Evolutionary conservation across 2,888 invertebrate genomes (phyloP).

Genomic region (Dryobotodes eremita): DNA sequence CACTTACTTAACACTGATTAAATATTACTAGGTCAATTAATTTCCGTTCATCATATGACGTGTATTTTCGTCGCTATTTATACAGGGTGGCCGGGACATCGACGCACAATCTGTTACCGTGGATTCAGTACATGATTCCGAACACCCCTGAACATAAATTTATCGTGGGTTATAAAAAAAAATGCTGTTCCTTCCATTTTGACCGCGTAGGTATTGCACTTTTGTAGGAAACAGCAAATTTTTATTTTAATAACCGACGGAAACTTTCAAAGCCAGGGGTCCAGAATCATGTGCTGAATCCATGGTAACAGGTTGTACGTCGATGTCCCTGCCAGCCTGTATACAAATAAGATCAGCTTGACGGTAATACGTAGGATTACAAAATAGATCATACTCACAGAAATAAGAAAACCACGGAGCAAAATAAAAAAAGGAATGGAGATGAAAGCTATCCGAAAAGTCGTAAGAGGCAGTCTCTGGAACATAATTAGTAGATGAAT

Average conservation of each 20-base stretch:
- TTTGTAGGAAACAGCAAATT: too few relatives aligned
- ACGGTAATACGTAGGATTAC: constrained; percentile 9
- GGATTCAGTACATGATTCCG: too few relatives aligned
- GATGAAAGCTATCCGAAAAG: constrained; percentile 52
- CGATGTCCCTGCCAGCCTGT: too few relatives aligned
- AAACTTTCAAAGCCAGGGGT: too few relatives aligned
- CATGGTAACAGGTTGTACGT: too few relatives aligned
- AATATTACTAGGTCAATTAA: constrained; percentile 81
- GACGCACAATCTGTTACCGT: too few relatives aligned
- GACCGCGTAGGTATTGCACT: too few relatives aligned
- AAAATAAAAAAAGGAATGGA: constrained; percentile 12
- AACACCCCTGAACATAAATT: too few relatives aligned
- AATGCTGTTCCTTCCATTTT: too few relatives aligned
- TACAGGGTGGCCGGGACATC: neutral
- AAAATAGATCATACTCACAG: constrained; percentile 21
- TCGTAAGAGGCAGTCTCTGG: constrained; percentile 33
- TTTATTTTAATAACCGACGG: too few relatives aligned
- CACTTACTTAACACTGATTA: constrained; percentile 71
- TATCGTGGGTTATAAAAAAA: too few relatives aligned
- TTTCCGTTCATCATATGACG: constrained; percentile 78
- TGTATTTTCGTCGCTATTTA: constrained; percentile 43
- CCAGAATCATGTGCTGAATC: too few relatives aligned
- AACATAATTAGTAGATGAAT: constrained; percentile 63
- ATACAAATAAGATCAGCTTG: constrained; percentile 28
- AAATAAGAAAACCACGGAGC: constrained; percentile 13